phyloP scores from a whole-genome alignment of 2,113 vertebrate genomes.

The Pomatorhinus ruficollis region DNA sequence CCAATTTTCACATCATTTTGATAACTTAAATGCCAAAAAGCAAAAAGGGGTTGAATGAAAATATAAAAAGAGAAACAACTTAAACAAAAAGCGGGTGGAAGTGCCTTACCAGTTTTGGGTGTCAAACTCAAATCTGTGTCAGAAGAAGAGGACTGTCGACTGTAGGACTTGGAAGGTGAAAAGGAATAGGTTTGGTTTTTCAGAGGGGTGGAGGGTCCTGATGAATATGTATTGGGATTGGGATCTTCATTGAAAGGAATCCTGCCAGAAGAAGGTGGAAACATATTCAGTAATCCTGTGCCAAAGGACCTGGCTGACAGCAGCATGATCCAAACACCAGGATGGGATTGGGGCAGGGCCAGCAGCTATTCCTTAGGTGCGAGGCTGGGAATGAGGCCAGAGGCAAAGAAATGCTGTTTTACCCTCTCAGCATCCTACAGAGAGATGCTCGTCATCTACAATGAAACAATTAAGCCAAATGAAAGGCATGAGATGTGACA shows the following conservation, averaged over 20 bases:
- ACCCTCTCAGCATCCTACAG: constrained; percentile 66
- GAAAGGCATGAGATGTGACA: constrained; percentile 75
- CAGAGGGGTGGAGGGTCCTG: constrained; percentile 99
- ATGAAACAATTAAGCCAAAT: constrained; percentile 75
- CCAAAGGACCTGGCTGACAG: constrained; percentile 71
- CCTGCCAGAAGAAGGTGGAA: constrained; percentile 98
- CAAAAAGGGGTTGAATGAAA: constrained; percentile 69
- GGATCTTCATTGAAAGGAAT: constrained; percentile 97
- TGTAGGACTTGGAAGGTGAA: constrained; percentile 99
- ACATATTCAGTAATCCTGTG: constrained; percentile 86
- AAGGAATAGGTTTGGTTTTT: constrained; percentile 99
- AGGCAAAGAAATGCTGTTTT: constrained; percentile 67
- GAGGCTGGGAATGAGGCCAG: constrained; percentile 73
- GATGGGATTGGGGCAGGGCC: constrained; percentile 71
- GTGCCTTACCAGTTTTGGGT: constrained; percentile 99
- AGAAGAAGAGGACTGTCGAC: constrained; percentile 99
- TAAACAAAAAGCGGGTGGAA: constrained; percentile 74
- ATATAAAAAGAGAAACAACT: constrained; percentile 67
- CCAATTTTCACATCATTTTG: constrained; percentile 55
- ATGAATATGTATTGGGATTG: constrained; percentile 91
- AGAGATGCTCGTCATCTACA: constrained; percentile 67
- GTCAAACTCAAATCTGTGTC: constrained; percentile 99
- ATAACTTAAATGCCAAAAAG: constrained; percentile 68
- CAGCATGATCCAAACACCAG: constrained; percentile 79
- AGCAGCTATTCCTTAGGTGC: constrained; percentile 72